These are phyloP conservation scores for Leptatherina wallacei DNA, from an alignment of 2,797 vertebrate species.

Conservation along the genomic window DNA sequence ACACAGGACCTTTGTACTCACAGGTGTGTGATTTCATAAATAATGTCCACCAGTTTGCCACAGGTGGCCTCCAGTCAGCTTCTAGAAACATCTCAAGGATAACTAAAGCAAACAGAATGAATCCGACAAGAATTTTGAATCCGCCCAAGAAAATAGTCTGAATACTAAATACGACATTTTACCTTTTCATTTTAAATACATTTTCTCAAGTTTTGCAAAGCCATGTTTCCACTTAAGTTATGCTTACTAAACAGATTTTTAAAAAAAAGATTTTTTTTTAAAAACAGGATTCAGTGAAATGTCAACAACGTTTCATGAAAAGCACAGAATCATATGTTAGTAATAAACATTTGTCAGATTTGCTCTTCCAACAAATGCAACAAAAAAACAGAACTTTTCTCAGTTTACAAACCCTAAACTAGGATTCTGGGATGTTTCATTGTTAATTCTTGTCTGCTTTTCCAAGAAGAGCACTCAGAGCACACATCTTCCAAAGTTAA, in stretches of 20 bases:
- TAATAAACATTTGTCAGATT: not conserved
- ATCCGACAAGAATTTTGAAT: not conserved
- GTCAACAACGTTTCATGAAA: not conserved
- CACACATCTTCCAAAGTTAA: too few species aligned
- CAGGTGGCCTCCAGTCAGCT: not conserved
- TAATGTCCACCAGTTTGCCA: not conserved
- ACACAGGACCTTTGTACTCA: not conserved
- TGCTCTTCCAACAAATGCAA: not conserved
- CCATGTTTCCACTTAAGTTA: not conserved
- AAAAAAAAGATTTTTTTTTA: too few species aligned
- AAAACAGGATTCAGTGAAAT: not conserved
- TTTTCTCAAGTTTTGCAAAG: not conserved
- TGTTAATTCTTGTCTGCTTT: not conserved
- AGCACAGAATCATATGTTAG: not conserved
- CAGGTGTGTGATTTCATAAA: not conserved
- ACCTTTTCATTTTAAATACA: not conserved
- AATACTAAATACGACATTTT: not conserved
- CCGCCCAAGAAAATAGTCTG: not conserved
- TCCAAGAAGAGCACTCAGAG: too few species aligned
- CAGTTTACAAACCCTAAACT: not conserved
- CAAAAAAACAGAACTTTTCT: too few species aligned
- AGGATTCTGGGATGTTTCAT: not conserved
- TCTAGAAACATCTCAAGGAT: not conserved
- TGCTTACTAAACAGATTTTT: not conserved
- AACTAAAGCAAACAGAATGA: slow-evolving; percentile 4